phyloP scores from a whole-genome alignment of 2,888 invertebrate genomes.

The Nymphalis urticae region DNA sequence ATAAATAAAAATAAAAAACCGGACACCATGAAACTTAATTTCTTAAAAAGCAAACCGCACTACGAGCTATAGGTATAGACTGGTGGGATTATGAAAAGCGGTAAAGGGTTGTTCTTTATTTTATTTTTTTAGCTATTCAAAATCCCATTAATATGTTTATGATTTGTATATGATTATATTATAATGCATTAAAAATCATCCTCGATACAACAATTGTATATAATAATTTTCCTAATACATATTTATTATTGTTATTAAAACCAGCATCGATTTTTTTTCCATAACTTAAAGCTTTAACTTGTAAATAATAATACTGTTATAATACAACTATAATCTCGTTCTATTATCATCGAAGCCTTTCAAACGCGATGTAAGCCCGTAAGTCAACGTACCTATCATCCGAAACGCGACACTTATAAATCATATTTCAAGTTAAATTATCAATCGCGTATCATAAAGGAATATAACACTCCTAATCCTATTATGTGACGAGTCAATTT shows the following conservation, averaged over 20 bases:
- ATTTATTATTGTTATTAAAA: neutral
- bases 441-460: conserved; percentile 67
- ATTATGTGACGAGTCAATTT: conserved; percentile 74
- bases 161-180: no score
- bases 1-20: no score
- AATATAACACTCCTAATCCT: conserved; percentile 70
- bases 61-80: no score
- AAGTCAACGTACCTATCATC: conserved; percentile 47
- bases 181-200: no score
- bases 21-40: no score
- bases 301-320: conserved; percentile 18
- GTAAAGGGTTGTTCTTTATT: no score
- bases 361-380: conserved; percentile 27
- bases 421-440: conserved; percentile 73
- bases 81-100: no score
- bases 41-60: no score
- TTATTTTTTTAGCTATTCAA: no score
- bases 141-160: no score
- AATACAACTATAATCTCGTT: conserved; percentile 20
- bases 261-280: neutral
- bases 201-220: no score
- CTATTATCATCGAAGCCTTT: conserved; percentile 22
- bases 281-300: neutral
- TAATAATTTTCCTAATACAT: neutral
- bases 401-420: conserved; percentile 64